Percentiles rank a stretch among this genome's conserved stretches.
These are phyloP conservation scores for Poeciliopsis presidionis DNA, from an alignment of 2,797 vertebrate species.

Conservation along the genomic window DNA sequence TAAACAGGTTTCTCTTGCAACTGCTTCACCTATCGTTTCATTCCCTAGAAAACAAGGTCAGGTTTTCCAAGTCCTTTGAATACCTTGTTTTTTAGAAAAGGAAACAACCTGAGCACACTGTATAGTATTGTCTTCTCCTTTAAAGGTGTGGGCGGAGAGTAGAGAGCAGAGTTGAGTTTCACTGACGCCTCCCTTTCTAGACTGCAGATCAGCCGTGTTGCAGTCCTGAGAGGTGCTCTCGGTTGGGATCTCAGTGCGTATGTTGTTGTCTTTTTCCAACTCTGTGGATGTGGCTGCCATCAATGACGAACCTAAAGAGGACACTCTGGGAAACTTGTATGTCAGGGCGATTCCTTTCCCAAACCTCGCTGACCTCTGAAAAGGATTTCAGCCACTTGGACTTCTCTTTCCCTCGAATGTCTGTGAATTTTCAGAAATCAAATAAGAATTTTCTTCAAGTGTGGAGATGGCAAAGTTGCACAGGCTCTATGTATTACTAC, in stretches of 20 bases:
- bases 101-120: slow-evolving; percentile 48
- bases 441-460: slow-evolving; percentile 37
- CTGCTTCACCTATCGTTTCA: slow-evolving; percentile 7
- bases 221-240: slow-evolving; percentile 39
- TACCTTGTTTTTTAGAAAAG: slow-evolving; percentile 7
- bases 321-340: slow-evolving; percentile 36
- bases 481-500: slow-evolving; percentile 55
- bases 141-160: slow-evolving; percentile 65
- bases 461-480: slow-evolving; percentile 67
- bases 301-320: slow-evolving; percentile 54
- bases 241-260: slow-evolving; percentile 12
- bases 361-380: slow-evolving; percentile 49
- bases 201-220: slow-evolving; percentile 15
- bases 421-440: slow-evolving; percentile 21
- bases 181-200: slow-evolving; percentile 54
- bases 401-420: slow-evolving; percentile 35
- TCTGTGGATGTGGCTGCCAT: slow-evolving; percentile 37
- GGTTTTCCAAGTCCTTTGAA: background rate
- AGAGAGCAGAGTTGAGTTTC: slow-evolving; percentile 61
- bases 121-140: slow-evolving; percentile 60
- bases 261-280: slow-evolving; percentile 5
- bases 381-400: slow-evolving; percentile 21
- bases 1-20: slow-evolving; percentile 10
- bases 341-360: slow-evolving; percentile 32
- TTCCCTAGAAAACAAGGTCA: slow-evolving; percentile 18